These are phyloP conservation scores for Archocentrus centrarchus DNA, from an alignment of 2,113 vertebrate species.

Conservation along the genomic window DNA sequence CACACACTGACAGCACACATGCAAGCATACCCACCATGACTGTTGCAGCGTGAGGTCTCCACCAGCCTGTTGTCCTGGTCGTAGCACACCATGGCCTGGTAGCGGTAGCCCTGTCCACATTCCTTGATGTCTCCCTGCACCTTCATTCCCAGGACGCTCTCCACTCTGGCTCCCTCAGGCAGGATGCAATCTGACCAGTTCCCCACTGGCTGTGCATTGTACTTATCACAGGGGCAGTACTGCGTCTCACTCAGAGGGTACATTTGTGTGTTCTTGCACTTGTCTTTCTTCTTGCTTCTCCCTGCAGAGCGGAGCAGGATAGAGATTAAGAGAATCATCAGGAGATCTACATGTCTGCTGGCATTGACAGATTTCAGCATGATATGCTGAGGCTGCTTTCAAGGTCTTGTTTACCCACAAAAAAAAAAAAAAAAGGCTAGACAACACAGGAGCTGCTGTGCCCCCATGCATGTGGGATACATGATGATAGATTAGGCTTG, in stretches of 20 bases:
- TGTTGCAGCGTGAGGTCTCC: slow-evolving; percentile 94
- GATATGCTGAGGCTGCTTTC: background rate
- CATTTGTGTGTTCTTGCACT: slow-evolving; percentile 93
- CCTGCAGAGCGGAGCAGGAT: slow-evolving; percentile 78
- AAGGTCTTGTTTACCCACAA: slow-evolving; percentile 1
- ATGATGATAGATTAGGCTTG: slow-evolving; percentile 24
- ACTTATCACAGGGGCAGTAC: slow-evolving; percentile 97
- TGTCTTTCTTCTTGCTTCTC: slow-evolving; percentile 97
- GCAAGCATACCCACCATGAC: slow-evolving; percentile 83
- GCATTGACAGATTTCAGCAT: background rate
- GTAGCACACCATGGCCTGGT: slow-evolving; percentile 97
- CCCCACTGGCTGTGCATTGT: slow-evolving; percentile 94
- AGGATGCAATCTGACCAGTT: slow-evolving; percentile 99
- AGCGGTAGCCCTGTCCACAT: slow-evolving; percentile 96
- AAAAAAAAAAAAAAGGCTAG: background rate
- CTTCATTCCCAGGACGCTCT: slow-evolving; percentile 83
- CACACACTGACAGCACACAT: background rate
- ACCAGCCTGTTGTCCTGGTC: slow-evolving; percentile 93
- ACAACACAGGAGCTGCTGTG: background rate
- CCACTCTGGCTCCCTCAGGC: slow-evolving; percentile 86
- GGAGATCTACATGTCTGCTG: slow-evolving; percentile 3
- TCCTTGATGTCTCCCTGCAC: slow-evolving; percentile 90
- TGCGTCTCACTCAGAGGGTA: slow-evolving; percentile 96
- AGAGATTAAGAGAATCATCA: background rate
- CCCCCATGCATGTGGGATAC: background rate